Evolutionary conservation across 2,797 vertebrate species (phyloP).

Genomic region (Myotis daubentonii): DNA sequence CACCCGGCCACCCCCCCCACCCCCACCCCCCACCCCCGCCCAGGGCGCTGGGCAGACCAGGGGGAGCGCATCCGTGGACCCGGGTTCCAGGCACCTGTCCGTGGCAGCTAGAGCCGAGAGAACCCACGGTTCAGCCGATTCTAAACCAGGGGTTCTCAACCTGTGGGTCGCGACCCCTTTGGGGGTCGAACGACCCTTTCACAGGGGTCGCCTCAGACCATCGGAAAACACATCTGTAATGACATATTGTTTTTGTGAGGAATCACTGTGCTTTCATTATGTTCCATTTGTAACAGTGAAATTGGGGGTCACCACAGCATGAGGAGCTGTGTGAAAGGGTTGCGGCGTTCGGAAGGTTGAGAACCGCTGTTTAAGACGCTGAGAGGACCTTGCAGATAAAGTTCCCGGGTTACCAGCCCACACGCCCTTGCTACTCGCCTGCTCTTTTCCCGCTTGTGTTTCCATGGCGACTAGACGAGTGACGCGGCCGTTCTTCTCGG

Average conservation of each 20-base stretch:
- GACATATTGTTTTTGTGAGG: no score
- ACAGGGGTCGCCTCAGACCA: no score
- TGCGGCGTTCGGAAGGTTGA: no score
- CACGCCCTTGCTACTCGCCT: fast-evolving
- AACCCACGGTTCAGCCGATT: fast-evolving
- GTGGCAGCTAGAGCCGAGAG: fast-evolving
- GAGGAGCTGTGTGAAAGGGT: no score
- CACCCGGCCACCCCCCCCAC: not conserved
- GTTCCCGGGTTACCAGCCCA: fast-evolving
- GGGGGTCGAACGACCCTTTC: no score
- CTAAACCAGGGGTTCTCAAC: no score
- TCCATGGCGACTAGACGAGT: fast-evolving
- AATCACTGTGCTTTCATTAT: no score
- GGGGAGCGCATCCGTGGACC: fast-evolving
- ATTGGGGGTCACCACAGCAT: no score
- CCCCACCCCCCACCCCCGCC: no score
- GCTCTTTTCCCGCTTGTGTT: fast-evolving
- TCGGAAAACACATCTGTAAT: no score
- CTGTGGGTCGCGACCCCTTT: no score
- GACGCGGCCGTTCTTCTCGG: fast-evolving
- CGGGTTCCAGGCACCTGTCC: not conserved
- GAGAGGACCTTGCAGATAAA: not conserved
- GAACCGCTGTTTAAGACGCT: fast-evolving
- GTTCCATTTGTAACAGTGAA: no score
- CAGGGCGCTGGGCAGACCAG: fast-evolving